Conservation (phyloP, 2,888 invertebrate species). For the Parapristionchus giblindavisi region DNA sequence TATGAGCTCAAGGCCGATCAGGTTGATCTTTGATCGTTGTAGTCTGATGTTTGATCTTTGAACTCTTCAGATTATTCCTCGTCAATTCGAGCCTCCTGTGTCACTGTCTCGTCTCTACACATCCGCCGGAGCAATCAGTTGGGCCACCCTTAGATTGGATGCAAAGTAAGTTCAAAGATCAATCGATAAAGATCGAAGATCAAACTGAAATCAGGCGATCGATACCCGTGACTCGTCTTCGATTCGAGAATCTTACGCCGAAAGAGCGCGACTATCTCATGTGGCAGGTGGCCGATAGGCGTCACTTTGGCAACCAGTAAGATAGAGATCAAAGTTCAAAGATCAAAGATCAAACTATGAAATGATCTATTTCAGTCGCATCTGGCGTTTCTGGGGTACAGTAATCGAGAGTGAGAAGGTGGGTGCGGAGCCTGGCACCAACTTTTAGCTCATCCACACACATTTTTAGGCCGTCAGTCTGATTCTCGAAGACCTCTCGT, state of each 20-base stretch:
- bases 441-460: no score
- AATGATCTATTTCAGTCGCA: conserved; percentile 39
- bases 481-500: conserved; percentile 26
- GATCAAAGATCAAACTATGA: conserved; percentile 15
- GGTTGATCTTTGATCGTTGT: conserved; percentile 33
- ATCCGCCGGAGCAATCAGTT: neutral
- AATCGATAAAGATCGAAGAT: neutral
- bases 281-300: conserved; percentile 25
- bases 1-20: conserved; percentile 12
- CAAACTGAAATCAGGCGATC: conserved; percentile 25
- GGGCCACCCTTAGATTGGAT: conserved; percentile 19
- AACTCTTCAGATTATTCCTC: conserved; percentile 11
- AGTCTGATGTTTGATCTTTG: neutral
- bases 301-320: conserved; percentile 36
- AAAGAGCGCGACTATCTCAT: conserved; percentile 28
- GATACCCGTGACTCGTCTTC: conserved; percentile 21
- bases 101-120: conserved; percentile 18
- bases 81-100: conserved; percentile 22
- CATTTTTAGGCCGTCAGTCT: neutral
- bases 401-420: conserved; percentile 30
- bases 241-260: conserved; percentile 3
- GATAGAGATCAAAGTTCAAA: no score
- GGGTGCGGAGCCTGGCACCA: neutral
- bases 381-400: conserved; percentile 46
- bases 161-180: conserved; percentile 13